Conservation (phyloP, 2,113 vertebrate species). For the Holacanthus passer region DNA sequence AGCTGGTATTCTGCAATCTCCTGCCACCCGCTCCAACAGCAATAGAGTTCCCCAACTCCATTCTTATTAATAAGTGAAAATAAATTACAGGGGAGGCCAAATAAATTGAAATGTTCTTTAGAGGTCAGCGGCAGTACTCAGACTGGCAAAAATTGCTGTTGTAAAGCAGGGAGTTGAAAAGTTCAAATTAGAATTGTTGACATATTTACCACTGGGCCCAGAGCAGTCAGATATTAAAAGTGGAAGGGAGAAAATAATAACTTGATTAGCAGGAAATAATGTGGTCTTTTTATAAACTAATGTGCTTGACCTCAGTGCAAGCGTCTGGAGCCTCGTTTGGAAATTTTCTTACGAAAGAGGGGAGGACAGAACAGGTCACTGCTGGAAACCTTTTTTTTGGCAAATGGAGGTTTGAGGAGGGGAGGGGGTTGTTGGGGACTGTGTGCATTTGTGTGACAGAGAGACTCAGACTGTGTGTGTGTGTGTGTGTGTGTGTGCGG, state of each 20-base stretch:
- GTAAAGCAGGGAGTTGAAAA: slow-evolving; percentile 73
- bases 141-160: slow-evolving; percentile 30
- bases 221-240: slow-evolving; percentile 40
- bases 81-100: slow-evolving; percentile 49
- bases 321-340: slow-evolving; percentile 28
- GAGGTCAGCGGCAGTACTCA: slow-evolving; percentile 50
- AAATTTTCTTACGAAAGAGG: slow-evolving; percentile 31
- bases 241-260: slow-evolving; percentile 51
- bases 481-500: not conserved
- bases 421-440: not conserved
- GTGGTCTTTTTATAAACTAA: slow-evolving; percentile 55
- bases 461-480: not conserved
- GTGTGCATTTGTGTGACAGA: not conserved
- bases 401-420: slow-evolving; percentile 4
- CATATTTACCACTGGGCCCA: slow-evolving; percentile 35
- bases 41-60: slow-evolving; percentile 25
- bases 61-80: slow-evolving; percentile 65
- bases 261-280: slow-evolving; percentile 74
- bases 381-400: slow-evolving; percentile 26
- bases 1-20: slow-evolving; percentile 42
- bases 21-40: slow-evolving; percentile 24
- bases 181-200: slow-evolving; percentile 66
- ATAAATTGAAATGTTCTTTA: slow-evolving; percentile 69
- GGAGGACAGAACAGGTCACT: slow-evolving; percentile 21
- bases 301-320: slow-evolving; percentile 56